Evolutionary conservation across 1,140 invertebrate species (phyloP), one percentile per base, ranked within the genome.

Genomic region (Drosophila tsacasi): DNA sequence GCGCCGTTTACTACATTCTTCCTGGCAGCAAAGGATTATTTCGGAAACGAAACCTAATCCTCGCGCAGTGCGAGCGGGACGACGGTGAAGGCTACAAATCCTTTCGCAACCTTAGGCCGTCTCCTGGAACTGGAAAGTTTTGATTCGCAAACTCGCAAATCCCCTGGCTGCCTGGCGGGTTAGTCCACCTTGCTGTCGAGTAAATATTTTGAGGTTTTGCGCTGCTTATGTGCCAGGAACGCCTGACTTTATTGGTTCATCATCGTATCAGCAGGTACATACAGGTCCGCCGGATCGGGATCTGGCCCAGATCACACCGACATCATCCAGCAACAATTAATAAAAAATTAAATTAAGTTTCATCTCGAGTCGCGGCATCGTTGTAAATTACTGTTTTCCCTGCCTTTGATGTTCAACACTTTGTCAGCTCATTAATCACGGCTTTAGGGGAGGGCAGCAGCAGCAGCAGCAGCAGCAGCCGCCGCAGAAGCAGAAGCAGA

Each of bases 181-280:
- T 67, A 73, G 72, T 72, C 79, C 78, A 52, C 44, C 72, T 77
- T 57, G 69, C 69, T 63, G 65, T 52, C 59, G 64, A 39, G 54
- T 90, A 89, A 89, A 91, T 89, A 89, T 89, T 87, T 89, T 89
- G 86, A 89, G 85, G 86, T 91, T 89, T 89, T 91, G 82, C 82
- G 86, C 85, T 91, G 83, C 84, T 89, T 90, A 90, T 89, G 77
- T 42, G 37, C 37, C 42, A 63, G 82, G 64, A 65, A 78, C 81
- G 84, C 85, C 85, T 79, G 74, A 54, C 55, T 61, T 69, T 69
- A 87, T 87, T 83, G 84, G 65, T 66, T 63, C 77, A 80, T 89
- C 61, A 83, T 64, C 19, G 49, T 42, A 64, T 66, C 83, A 61
- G 47, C 83, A 87, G 83, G 83, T 86, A 68, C 25, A 66, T 32